Evolutionary conservation across 2,888 invertebrate genomes (phyloP).

Genomic region (Plebejus anna): DNA sequence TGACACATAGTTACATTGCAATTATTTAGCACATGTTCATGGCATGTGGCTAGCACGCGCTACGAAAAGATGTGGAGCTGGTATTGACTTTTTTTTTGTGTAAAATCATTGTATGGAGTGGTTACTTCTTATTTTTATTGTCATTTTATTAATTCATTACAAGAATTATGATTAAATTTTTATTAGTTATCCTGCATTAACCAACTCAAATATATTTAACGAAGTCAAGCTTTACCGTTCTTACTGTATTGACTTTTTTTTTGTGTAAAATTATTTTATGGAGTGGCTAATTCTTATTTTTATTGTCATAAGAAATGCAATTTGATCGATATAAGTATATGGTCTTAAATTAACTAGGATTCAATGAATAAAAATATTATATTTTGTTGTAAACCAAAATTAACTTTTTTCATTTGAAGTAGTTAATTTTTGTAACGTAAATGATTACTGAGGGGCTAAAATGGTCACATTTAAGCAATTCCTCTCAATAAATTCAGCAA

Average conservation of each 20-base stretch:
- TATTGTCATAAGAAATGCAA: neutral
- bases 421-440: no score
- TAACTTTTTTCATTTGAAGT: no score
- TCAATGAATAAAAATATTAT: no score
- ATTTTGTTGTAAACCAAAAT: no score
- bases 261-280: neutral
- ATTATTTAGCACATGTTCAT: slow-evolving; percentile 49
- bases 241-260: neutral
- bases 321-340: neutral
- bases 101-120: neutral
- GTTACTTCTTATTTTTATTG: neutral
- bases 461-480: no score
- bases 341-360: neutral
- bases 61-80: slow-evolving; percentile 35
- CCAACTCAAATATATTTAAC: no score
- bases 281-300: neutral
- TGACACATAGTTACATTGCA: slow-evolving; percentile 32
- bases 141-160: neutral
- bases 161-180: no score
- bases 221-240: no score
- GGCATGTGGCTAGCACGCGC: slow-evolving; percentile 57
- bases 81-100: neutral
- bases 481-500: no score
- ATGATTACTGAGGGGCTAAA: no score
- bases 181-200: no score